These are phyloP conservation scores for Eremophila alpestris DNA, from an alignment of 2,797 vertebrate genomes.

Conservation along the genomic window DNA sequence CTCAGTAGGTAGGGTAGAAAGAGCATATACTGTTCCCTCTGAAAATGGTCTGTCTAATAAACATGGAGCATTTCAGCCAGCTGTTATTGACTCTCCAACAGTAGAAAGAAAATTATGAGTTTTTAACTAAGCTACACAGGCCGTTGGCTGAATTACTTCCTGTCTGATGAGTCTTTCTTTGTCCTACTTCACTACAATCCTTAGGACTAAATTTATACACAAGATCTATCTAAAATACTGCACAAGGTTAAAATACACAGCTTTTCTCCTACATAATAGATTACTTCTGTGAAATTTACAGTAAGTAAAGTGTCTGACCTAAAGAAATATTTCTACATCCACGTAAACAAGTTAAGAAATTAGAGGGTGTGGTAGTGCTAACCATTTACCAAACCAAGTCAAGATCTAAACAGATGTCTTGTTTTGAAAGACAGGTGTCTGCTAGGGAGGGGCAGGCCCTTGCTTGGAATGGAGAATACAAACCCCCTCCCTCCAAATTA, in stretches of 20 bases:
- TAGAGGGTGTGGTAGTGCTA: slow-evolving; percentile 34
- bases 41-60: neutral
- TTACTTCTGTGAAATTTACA: neutral
- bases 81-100: neutral
- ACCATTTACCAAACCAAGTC: slow-evolving; percentile 31
- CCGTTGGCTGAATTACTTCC: neutral
- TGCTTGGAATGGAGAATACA: no score
- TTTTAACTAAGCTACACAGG: neutral
- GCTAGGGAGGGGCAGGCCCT: no score
- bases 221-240: neutral
- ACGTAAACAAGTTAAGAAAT: slow-evolving; percentile 27
- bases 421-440: no score
- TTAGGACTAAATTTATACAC: neutral
- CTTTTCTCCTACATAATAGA: neutral
- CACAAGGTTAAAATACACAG: neutral
- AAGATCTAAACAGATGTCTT: slow-evolving; percentile 18
- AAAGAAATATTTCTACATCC: slow-evolving; percentile 31
- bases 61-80: neutral
- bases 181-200: neutral
- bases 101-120: neutral
- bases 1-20: neutral
- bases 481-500: no score
- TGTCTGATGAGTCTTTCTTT: neutral
- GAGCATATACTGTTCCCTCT: neutral
- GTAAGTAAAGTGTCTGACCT: neutral